Evolutionary conservation across 1,140 invertebrate species (phyloP), one percentile per base, ranked within the genome.

Genomic region (Cryptotermes secundus): DNA sequence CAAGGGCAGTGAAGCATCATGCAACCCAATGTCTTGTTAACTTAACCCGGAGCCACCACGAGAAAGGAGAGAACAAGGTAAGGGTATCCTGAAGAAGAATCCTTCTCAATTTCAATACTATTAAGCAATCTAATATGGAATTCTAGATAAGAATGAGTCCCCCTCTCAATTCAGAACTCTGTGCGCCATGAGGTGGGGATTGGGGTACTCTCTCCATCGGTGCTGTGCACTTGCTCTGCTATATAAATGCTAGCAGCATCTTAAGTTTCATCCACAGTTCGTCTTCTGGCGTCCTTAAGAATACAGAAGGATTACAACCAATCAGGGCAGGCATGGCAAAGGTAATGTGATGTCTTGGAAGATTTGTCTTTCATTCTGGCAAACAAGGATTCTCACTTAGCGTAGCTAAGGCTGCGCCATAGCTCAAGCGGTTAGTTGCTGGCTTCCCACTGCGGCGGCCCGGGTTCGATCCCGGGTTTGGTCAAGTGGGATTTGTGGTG

Each of bases 1-100:
- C 59, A 72, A 72, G 59, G 59, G 59, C 59, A 72, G n/a, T 72
- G 59, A 72, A 31, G 59, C 59, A 72, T 72, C 59, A 26, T 72
- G 59, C 59, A 72, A n/a, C 12, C 9, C 45, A 49, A 14, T n/a
- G n/a, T 31, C n/a, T 72, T 31, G 59, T n/a, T 72, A 72, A 72
- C 59, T 31, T 72, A 26, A 72, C 59, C n/a, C n/a, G 59, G 31
- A 72, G 59, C 59, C 59, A 72, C 59, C 59, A 72, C 59, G 59
- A 72, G 59, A 72, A 72, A 72, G 59, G 59, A 72, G 59, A 72
- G 59, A 26, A 72, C n/a, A 14, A 72, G 26, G 59, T n/a, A 14
- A 72, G 59, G n/a, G 26, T n/a, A n/a, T 72, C 59, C 59, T 72
- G 7, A 31, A 72, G 26, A 72, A 72, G 53, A 26, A 59, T 59